These are phyloP conservation scores for Dicentrarchus labrax DNA, from an alignment of 2,113 vertebrate species.

Conservation along the genomic window DNA sequence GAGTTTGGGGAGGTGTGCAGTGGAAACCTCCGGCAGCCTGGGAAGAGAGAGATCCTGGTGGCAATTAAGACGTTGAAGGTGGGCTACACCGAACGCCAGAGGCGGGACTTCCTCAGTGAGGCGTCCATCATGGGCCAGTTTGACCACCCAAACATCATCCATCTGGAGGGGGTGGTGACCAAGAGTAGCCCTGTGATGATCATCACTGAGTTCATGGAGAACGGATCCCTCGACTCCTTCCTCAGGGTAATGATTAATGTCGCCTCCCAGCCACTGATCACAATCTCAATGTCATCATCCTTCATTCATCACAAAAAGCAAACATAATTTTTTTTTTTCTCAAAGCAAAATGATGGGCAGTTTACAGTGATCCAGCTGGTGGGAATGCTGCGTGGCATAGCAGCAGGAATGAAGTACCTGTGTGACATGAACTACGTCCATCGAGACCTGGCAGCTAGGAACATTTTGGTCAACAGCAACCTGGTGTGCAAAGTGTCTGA, in stretches of 20 bases:
- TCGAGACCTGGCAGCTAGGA: slow-evolving; percentile 93
- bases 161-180: slow-evolving; percentile 95
- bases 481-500: slow-evolving; percentile 97
- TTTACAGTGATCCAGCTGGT: slow-evolving; percentile 98
- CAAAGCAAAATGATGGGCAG: slow-evolving; percentile 96
- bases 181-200: slow-evolving; percentile 97
- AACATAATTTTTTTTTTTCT: slow-evolving; percentile 7
- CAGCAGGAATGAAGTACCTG: slow-evolving; percentile 96
- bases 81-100: slow-evolving; percentile 75
- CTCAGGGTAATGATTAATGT: slow-evolving; percentile 87
- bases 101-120: slow-evolving; percentile 73
- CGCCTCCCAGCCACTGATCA: neutral
- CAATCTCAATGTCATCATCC: neutral
- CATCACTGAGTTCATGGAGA: slow-evolving; percentile 98
- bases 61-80: slow-evolving; percentile 73
- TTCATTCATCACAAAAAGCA: neutral
- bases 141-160: slow-evolving; percentile 88
- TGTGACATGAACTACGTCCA: slow-evolving; percentile 98
- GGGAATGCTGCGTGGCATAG: slow-evolving; percentile 96
- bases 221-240: slow-evolving; percentile 96
- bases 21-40: slow-evolving; percentile 94
- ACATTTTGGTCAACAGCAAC: slow-evolving; percentile 99
- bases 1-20: slow-evolving; percentile 98
- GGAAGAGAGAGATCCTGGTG: slow-evolving; percentile 87
- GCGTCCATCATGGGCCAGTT: slow-evolving; percentile 89